phyloP scores from a whole-genome alignment of 2,113 vertebrate species.

The Pterocles gutturalis region DNA sequence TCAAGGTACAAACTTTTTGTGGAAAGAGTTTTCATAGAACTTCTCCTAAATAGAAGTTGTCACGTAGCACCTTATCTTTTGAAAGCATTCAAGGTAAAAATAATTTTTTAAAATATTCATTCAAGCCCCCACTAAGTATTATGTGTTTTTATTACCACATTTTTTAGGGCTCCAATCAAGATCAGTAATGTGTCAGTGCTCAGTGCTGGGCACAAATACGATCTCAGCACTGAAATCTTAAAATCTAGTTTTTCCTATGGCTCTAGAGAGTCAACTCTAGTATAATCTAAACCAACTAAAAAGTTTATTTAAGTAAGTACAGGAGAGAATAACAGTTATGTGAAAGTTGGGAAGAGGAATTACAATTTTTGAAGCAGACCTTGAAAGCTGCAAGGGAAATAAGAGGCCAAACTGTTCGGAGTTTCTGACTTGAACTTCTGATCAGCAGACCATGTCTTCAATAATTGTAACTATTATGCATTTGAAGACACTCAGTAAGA shows the following conservation, averaged over 20 bases:
- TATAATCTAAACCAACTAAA: neutral
- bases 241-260: neutral
- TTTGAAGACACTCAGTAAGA: neutral
- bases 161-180: neutral
- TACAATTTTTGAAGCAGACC: neutral
- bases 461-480: neutral
- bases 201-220: neutral
- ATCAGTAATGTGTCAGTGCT: neutral
- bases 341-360: neutral
- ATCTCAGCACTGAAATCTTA: neutral
- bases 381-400: neutral
- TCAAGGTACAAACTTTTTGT: neutral
- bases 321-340: neutral
- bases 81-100: neutral
- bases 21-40: neutral
- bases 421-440: neutral
- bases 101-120: neutral
- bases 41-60: neutral
- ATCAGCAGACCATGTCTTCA: neutral
- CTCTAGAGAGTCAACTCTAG: neutral
- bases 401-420: neutral
- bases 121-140: neutral
- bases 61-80: neutral
- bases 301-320: neutral
- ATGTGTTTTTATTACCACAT: neutral